Conservation (phyloP, 2,888 invertebrate genomes). For the Norana najaformis region DNA sequence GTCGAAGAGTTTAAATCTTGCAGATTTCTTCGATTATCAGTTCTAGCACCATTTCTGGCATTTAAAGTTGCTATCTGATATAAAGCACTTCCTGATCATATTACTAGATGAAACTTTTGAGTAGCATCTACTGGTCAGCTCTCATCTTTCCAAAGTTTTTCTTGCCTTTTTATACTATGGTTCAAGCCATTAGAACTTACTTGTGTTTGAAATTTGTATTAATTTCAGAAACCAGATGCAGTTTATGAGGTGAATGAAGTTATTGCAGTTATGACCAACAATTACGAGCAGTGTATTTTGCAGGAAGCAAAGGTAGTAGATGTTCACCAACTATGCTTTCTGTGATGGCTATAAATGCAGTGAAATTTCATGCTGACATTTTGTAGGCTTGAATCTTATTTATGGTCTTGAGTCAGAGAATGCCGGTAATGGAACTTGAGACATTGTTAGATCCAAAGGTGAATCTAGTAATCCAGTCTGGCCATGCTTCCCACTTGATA, state of each 20-base stretch:
- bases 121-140: background rate
- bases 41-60: background rate
- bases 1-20: background rate
- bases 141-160: background rate
- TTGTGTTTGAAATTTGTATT: background rate
- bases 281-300: conserved; percentile 59
- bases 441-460: background rate
- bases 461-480: background rate
- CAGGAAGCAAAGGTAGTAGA: conserved; percentile 57
- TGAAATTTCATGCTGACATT: background rate
- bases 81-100: background rate
- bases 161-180: background rate
- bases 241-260: conserved; percentile 60
- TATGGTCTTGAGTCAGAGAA: background rate
- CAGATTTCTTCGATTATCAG: background rate
- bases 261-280: conserved; percentile 61
- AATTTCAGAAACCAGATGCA: conserved; percentile 54
- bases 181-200: background rate
- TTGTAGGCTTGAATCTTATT: background rate
- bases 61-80: background rate
- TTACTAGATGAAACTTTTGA: background rate
- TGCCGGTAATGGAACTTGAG: background rate
- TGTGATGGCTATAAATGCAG: background rate
- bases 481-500: background rate
- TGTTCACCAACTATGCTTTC: background rate